A percentile compares a stretch with the other conserved stretches of the same genome.
These are phyloP conservation scores for Sus cebifrons DNA, from an alignment of 2,797 vertebrate species.

Conservation along the genomic window DNA sequence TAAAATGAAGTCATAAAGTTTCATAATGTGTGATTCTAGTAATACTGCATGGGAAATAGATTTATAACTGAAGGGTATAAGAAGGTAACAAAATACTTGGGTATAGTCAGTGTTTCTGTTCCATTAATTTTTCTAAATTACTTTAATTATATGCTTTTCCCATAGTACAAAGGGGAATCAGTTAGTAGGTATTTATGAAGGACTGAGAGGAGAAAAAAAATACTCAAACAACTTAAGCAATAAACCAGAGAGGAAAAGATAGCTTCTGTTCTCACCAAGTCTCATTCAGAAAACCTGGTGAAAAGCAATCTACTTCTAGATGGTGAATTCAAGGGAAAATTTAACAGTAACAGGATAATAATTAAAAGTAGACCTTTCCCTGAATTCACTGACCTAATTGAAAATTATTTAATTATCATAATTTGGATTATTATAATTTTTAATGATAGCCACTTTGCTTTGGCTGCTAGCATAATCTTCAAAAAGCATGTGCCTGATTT, in stretches of 20 bases:
- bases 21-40: constrained; percentile 55
- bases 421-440: constrained; percentile 60
- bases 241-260: constrained; percentile 67
- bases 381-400: not conserved
- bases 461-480: constrained; percentile 8
- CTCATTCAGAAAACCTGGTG: constrained; percentile 31
- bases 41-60: not conserved
- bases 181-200: constrained; percentile 65
- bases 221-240: constrained; percentile 25
- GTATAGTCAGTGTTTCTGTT: constrained; percentile 50
- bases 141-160: constrained; percentile 68
- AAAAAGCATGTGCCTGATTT: not conserved
- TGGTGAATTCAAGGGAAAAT: constrained; percentile 21
- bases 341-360: not conserved
- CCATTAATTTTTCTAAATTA: constrained; percentile 73
- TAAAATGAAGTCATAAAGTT: constrained; percentile 53
- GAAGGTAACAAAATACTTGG: constrained; percentile 6
- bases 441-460: not conserved
- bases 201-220: not conserved
- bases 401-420: constrained; percentile 50
- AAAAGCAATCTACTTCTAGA: constrained; percentile 22
- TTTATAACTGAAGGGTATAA: constrained; percentile 54
- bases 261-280: not conserved
- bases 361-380: constrained; percentile 32
- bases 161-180: constrained; percentile 7